Percentiles rank a stretch among this genome's conserved stretches.
Evolutionary conservation across 2,888 invertebrate species (phyloP).

Genomic region (Calameuta idolon): DNA sequence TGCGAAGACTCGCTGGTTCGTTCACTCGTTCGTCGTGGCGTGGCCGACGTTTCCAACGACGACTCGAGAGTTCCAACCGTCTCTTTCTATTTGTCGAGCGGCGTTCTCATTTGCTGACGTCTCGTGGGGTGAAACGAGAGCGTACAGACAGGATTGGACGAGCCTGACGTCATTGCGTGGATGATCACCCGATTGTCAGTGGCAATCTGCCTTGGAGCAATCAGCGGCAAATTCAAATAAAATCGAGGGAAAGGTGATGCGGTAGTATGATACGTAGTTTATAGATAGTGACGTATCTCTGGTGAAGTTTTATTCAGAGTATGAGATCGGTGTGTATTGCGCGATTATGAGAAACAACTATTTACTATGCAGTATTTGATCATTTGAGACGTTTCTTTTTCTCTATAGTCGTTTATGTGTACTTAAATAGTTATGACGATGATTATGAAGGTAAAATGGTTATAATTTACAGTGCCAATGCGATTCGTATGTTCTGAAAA

Average conservation of each 20-base stretch:
- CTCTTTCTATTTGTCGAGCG: constrained; percentile 41
- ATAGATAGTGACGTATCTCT: neutral
- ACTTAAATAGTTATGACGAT: neutral
- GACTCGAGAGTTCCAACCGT: constrained; percentile 14
- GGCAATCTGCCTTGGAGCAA: constrained; percentile 45
- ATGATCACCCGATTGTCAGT: constrained; percentile 47
- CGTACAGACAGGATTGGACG: constrained; percentile 38
- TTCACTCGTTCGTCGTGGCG: neutral
- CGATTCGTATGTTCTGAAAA: neutral
- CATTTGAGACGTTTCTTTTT: neutral
- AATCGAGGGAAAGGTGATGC: constrained; percentile 5
- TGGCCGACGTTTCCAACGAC: constrained; percentile 1
- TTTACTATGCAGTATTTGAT: neutral
- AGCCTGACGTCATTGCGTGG: constrained; percentile 50
- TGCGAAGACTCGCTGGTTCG: neutral
- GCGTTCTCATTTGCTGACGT: constrained; percentile 39
- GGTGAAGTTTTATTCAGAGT: neutral
- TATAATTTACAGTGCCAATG: neutral
- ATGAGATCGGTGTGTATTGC: neutral
- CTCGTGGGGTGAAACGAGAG: constrained; percentile 11
- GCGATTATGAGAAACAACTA: neutral
- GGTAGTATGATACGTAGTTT: neutral
- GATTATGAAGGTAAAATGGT: neutral
- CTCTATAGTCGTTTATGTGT: neutral
- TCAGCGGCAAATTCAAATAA: constrained; percentile 58